phyloP scores from a whole-genome alignment of 1,140 invertebrate genomes.

The Drosophila serrata region DNA sequence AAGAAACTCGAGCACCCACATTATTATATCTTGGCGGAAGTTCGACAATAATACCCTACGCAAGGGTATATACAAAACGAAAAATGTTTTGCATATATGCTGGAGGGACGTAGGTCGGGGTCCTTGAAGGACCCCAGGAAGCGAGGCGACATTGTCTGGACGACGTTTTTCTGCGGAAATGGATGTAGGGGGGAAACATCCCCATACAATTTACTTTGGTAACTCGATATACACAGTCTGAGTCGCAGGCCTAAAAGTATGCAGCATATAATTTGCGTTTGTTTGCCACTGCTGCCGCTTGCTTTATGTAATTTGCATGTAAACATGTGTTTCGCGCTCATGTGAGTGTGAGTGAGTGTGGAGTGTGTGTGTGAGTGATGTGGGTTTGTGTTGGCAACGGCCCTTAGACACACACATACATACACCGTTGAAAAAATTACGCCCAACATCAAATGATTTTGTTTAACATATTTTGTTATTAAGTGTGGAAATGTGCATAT shows the following conservation, averaged over 20 bases:
- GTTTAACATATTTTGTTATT: slow-evolving; percentile 85
- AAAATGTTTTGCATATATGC: slow-evolving; percentile 67
- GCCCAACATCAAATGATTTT: slow-evolving; percentile 82
- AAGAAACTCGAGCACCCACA: slow-evolving; percentile 2
- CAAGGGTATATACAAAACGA: slow-evolving; percentile 35
- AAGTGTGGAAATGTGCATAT: slow-evolving; percentile 84
- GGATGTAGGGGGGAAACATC: slow-evolving; percentile 63
- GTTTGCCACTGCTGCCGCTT: slow-evolving; percentile 69
- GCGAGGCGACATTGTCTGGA: slow-evolving; percentile 68
- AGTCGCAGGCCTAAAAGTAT: slow-evolving; percentile 74
- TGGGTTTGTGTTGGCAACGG: slow-evolving; percentile 52
- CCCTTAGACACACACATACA: slow-evolving; percentile 27
- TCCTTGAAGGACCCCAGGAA: slow-evolving; percentile 18
- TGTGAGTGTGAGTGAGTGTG: background rate
- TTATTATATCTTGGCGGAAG: slow-evolving; percentile 13
- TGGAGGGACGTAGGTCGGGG: slow-evolving; percentile 20
- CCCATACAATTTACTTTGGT: slow-evolving; percentile 73
- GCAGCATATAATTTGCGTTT: slow-evolving; percentile 81
- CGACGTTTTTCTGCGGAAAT: slow-evolving; percentile 74
- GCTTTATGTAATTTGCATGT: slow-evolving; percentile 84
- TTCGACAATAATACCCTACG: slow-evolving; percentile 1
- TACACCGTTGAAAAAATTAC: slow-evolving; percentile 52
- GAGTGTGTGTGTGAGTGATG: background rate
- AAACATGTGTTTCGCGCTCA: slow-evolving; percentile 69
- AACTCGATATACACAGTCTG: slow-evolving; percentile 59